Percentiles rank a stretch among this genome's conserved stretches.
Conservation (phyloP, 2,113 vertebrate genomes). For the Hystrix cristata region DNA sequence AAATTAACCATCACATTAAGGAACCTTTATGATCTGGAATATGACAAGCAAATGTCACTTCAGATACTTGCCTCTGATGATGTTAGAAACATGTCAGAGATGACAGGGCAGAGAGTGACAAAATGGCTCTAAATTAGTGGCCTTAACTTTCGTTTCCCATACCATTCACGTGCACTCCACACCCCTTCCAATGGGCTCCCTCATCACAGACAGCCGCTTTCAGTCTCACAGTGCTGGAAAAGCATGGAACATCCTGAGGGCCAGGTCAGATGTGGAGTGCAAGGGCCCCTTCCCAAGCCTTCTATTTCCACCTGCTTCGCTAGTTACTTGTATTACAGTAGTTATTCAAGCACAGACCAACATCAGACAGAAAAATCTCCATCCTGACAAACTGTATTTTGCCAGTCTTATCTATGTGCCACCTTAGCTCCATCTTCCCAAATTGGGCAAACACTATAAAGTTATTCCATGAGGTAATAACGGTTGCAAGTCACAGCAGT, state of each 20-base stretch:
- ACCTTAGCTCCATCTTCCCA: background rate
- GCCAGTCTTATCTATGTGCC: background rate
- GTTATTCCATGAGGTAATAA: background rate
- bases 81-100: background rate
- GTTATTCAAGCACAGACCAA: background rate
- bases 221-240: background rate
- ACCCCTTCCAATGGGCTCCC: no score
- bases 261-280: background rate
- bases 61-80: background rate
- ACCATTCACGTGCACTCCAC: background rate
- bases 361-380: background rate
- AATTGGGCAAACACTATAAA: background rate
- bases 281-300: background rate
- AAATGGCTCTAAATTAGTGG: background rate
- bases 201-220: background rate
- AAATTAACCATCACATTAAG: background rate
- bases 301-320: background rate
- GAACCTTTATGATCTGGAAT: background rate
- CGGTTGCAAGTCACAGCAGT: background rate
- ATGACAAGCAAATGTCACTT: constrained; percentile 5
- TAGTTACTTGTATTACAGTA: background rate
- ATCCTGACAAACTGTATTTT: background rate
- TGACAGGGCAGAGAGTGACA: background rate
- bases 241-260: background rate
- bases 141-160: background rate